Percentiles rank a stretch among this genome's conserved stretches.
Evolutionary conservation across 2,888 invertebrate species (phyloP).

Genomic region (Philhelius pedissequus): DNA sequence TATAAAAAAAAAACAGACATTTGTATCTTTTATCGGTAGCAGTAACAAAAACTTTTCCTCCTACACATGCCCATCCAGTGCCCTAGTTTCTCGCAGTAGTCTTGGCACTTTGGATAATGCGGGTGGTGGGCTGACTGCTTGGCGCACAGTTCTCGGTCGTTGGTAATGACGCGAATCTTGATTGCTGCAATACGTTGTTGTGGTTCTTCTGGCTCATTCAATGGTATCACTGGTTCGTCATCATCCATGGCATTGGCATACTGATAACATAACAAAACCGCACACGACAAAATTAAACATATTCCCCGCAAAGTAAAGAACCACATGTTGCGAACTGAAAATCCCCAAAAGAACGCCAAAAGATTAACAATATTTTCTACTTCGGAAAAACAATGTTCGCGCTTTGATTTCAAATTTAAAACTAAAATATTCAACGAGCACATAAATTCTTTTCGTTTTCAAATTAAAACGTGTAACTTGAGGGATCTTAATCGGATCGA

Average conservation of each 20-base stretch:
- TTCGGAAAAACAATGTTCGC: slow-evolving; percentile 30
- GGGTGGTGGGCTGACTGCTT: slow-evolving; percentile 74
- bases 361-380: neutral
- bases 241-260: slow-evolving; percentile 11
- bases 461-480: slow-evolving; percentile 10
- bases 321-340: slow-evolving; percentile 31
- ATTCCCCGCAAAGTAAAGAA: neutral
- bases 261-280: slow-evolving; percentile 19
- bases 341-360: neutral
- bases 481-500: slow-evolving; percentile 2
- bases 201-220: slow-evolving; percentile 27
- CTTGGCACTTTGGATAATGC: slow-evolving; percentile 75
- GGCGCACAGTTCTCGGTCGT: slow-evolving; percentile 73
- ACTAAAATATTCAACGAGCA: slow-evolving; percentile 32
- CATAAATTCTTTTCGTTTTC: slow-evolving; percentile 12
- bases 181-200: slow-evolving; percentile 72
- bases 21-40: slow-evolving; percentile 72
- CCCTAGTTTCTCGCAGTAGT: slow-evolving; percentile 74
- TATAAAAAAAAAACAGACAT: neutral
- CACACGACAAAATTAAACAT: slow-evolving; percentile 2
- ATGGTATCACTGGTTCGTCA: neutral
- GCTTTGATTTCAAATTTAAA: slow-evolving; percentile 44
- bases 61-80: slow-evolving; percentile 77
- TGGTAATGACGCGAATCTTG: slow-evolving; percentile 74
- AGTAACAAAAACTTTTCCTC: slow-evolving; percentile 73